These are phyloP conservation scores for Odontocerum albicorne DNA, from an alignment of 2,888 invertebrate genomes.

Conservation along the genomic window DNA sequence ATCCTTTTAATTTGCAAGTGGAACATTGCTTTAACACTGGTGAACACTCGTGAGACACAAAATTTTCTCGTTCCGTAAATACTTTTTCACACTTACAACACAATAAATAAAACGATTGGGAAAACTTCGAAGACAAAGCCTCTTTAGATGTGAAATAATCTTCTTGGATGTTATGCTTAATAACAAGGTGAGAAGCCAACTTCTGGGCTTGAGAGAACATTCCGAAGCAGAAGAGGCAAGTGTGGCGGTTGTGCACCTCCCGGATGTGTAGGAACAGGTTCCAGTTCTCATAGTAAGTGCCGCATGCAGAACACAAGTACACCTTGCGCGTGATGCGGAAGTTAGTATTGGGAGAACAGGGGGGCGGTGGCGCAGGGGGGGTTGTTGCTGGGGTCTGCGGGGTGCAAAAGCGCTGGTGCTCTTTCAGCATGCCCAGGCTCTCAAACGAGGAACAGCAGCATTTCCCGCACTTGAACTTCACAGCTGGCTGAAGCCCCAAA, in stretches of 20 bases:
- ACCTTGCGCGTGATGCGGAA: constrained; percentile 75
- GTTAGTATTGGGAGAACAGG: constrained; percentile 44
- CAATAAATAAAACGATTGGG: constrained; percentile 72
- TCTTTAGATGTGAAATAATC: constrained; percentile 67
- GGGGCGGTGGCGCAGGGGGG: constrained; percentile 42
- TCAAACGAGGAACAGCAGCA: constrained; percentile 70
- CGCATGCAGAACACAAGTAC: constrained; percentile 80
- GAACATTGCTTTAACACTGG: constrained; percentile 44
- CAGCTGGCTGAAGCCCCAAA: constrained; percentile 69
- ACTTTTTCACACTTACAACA: constrained; percentile 81
- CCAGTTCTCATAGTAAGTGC: constrained; percentile 84
- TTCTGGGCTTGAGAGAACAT: constrained; percentile 82
- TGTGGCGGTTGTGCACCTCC: constrained; percentile 77
- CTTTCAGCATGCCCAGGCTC: constrained; percentile 66
- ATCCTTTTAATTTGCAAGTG: constrained; percentile 45
- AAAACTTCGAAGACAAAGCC: constrained; percentile 66
- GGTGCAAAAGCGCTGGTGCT: constrained; percentile 65
- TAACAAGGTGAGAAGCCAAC: constrained; percentile 73
- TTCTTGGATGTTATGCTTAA: constrained; percentile 77
- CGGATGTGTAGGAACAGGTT: constrained; percentile 83
- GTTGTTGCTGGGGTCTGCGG: constrained; percentile 44
- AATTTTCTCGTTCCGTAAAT: constrained; percentile 75
- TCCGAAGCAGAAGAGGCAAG: constrained; percentile 81
- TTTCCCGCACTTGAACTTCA: constrained; percentile 73
- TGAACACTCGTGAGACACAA: constrained; percentile 71